Evolutionary conservation across 2,888 invertebrate genomes (phyloP).

Genomic region (Dione vanillae): DNA sequence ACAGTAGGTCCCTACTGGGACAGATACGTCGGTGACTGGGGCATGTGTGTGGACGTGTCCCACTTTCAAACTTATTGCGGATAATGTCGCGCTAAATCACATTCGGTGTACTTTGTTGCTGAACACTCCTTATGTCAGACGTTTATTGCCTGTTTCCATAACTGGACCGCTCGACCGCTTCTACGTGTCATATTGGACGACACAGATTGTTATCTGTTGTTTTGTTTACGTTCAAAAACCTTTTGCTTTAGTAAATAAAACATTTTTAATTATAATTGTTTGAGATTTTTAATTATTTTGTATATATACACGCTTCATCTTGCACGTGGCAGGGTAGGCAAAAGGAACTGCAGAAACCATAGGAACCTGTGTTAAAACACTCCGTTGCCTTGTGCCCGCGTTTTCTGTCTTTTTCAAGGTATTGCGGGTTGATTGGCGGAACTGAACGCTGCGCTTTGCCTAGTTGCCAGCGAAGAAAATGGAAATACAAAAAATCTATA

Average conservation of each 20-base stretch:
- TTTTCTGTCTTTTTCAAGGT: too few relatives aligned
- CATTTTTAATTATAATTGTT: not conserved
- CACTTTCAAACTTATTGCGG: slow-evolving; percentile 22
- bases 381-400: too few relatives aligned
- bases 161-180: slow-evolving; percentile 11
- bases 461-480: too few relatives aligned
- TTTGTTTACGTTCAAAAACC: not conserved
- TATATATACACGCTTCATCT: too few relatives aligned
- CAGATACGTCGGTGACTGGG: not conserved
- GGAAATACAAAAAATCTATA: too few relatives aligned
- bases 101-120: slow-evolving; percentile 7
- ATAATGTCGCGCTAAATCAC: slow-evolving; percentile 21
- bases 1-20: slow-evolving; percentile 6
- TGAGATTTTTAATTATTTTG: not conserved
- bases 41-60: not conserved
- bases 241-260: too few relatives aligned
- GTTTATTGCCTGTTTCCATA: slow-evolving; percentile 5
- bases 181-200: not conserved
- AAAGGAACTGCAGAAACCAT: too few relatives aligned
- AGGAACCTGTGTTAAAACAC: too few relatives aligned
- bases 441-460: too few relatives aligned
- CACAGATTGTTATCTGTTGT: not conserved
- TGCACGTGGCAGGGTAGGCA: too few relatives aligned
- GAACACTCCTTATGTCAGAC: slow-evolving; percentile 7
- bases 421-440: too few relatives aligned